Evolutionary conservation across 64 coral and sea anemone species (phyloP), one percentile per base, ranked within the genome.

Genomic region (Actinia equina): DNA sequence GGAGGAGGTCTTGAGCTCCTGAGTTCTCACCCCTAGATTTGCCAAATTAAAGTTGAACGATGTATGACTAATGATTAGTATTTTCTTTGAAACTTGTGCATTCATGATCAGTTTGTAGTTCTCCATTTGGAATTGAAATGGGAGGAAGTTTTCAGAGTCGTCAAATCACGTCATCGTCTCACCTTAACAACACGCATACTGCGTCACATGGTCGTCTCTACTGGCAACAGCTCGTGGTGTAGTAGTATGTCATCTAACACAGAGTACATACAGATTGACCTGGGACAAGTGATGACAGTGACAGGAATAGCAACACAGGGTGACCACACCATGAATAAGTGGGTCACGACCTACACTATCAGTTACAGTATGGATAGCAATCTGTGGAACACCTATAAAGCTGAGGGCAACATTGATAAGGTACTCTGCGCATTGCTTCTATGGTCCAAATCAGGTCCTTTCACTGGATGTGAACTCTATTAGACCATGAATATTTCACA

Each of bases 261-360:
- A n/a, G 61, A 93, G 43, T 93, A 93, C 62, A 78, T 93, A 20
- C 82, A 89, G 82, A 82, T 93, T 53, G 20, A 86, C 60, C 69
- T 89, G 25, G 59, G 71, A 19, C 15, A 57, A 27, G 59, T 86
- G 45, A 89, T 84, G 25, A 86, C 37, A 54, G 52, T 93, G 44
- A 93, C 87, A 63, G 83, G 87, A 18, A 42, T 93, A 64, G 87
- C 92, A 43, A 93, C 83, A 53, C 92, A 93, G 79, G 92, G 92
- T 59, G 87, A 89, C 83, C 76, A 61, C 16, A 86, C 49, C 20
- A 79, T 77, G 74, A 60, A 93, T 70, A 93, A 89, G 41, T 93
- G 92, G 92, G 88, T 93, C 9, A 53, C 53, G 30, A 71, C 43
- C 44, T 93, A 89, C 64, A 88, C 44, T 19, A 52, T 93, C 53